These are phyloP conservation scores for Platycheirus albimanus DNA, from an alignment of 2,888 invertebrate species.

Conservation along the genomic window DNA sequence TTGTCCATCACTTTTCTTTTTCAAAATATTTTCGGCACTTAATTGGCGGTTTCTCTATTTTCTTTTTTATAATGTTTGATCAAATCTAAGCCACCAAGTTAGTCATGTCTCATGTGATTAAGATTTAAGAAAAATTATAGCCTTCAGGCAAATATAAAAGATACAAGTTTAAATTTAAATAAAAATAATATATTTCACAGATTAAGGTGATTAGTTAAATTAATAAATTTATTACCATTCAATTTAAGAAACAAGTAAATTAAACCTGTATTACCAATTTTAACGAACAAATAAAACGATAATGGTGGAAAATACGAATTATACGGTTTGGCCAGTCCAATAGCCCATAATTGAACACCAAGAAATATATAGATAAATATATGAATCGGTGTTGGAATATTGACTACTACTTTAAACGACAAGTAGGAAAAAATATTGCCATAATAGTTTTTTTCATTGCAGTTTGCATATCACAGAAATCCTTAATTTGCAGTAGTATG, in stretches of 20 bases:
- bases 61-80: constrained; percentile 14
- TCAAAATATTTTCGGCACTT: neutral
- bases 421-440: too few relatives aligned
- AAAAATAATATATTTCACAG: constrained; percentile 21
- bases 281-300: too few relatives aligned
- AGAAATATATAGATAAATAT: too few relatives aligned
- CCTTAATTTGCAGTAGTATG: too few relatives aligned
- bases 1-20: constrained; percentile 7
- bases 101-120: too few relatives aligned
- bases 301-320: too few relatives aligned
- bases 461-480: too few relatives aligned
- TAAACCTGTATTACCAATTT: neutral
- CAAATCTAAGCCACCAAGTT: neutral
- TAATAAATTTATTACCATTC: neutral
- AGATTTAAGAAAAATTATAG: neutral
- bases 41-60: constrained; percentile 32
- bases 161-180: constrained; percentile 9
- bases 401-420: too few relatives aligned
- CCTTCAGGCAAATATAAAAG: neutral
- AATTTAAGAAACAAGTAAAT: neutral
- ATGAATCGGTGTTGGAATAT: too few relatives aligned
- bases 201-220: constrained; percentile 14
- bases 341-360: too few relatives aligned
- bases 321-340: too few relatives aligned
- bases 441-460: too few relatives aligned